Evolutionary conservation across 2,797 vertebrate species (phyloP), one percentile per base, ranked within the genome.

Genomic region (Phataginus tricuspis): DNA sequence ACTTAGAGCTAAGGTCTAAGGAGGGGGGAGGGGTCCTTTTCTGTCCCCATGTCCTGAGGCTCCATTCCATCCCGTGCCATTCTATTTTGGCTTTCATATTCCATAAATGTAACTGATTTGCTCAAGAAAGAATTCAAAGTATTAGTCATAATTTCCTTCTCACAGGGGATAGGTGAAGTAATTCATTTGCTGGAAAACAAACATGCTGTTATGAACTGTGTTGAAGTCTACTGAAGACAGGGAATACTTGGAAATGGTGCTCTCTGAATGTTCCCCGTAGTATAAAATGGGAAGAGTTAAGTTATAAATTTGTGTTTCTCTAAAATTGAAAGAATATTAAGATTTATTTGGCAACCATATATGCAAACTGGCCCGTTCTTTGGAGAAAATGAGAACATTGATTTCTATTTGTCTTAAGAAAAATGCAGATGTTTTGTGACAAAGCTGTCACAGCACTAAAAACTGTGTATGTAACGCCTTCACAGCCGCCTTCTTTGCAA

Each of bases 101-200:
- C 64, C 61, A 7, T 64, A 61, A 86, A 51, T 57, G 19, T 37
- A 80, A 75, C 31, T n/a, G 42, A 84, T 57, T 90, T 87, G 2
- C 77, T 93, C 23, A 53, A 75, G 37, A 85, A 63, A 80, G 37
- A 68, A 75, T 71, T 78, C 29, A 88, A 55, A 79, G 51, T 59
- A 45, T 96, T 95, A 91, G 66, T 95, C 78, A 97, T 80, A 25
- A 91, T 89, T 94, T 95, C 63, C 69, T 96, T 87, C 42, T n/a
- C 64, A 59, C 37, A 63, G 66, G 71, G 90, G 71, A 86, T 75
- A 90, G 37, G 94, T 88, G 86, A 94, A 69, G 90, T 91, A 78
- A 93, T 96, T 80, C 16, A 42, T 91, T 95, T 96, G 90, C 49
- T 83, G 69, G 69, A 89, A 75, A 84, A 68, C 59, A 42, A 9